phyloP scores from a whole-genome alignment of 2,888 invertebrate species.

The Apoderus coryli region DNA sequence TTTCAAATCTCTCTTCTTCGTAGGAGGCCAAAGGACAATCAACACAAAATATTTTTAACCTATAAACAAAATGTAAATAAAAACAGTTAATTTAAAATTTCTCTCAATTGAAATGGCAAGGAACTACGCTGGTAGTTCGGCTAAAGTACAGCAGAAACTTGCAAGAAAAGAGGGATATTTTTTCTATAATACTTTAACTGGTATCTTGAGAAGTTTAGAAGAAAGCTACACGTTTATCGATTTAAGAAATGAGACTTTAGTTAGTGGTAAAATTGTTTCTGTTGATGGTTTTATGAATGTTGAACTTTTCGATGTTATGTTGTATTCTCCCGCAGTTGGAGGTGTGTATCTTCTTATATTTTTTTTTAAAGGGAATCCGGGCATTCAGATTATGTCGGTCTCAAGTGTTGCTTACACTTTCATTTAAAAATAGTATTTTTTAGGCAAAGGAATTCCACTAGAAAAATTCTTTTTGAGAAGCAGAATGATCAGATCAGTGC shows the following conservation, averaged over 20 bases:
- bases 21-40: too few species aligned
- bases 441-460: slow-evolving; percentile 30
- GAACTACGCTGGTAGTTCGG: too few species aligned
- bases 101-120: too few species aligned
- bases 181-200: slow-evolving; percentile 42
- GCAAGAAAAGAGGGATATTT: slow-evolving; percentile 16
- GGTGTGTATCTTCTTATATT: too few species aligned
- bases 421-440: slow-evolving; percentile 6
- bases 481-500: slow-evolving; percentile 50
- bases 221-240: slow-evolving; percentile 47
- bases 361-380: neutral
- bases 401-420: too few species aligned
- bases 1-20: too few species aligned
- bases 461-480: slow-evolving; percentile 45
- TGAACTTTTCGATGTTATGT: slow-evolving; percentile 45
- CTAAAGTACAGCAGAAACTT: too few species aligned
- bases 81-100: too few species aligned
- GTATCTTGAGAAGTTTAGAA: slow-evolving; percentile 45
- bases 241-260: slow-evolving; percentile 47
- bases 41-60: too few species aligned
- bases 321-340: slow-evolving; percentile 43
- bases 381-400: too few species aligned
- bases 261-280: slow-evolving; percentile 43
- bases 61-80: too few species aligned
- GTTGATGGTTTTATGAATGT: slow-evolving; percentile 60